Evolutionary conservation across 2,888 invertebrate species (phyloP), one percentile per base, ranked within the genome.

Genomic region (Ormyrus pomaceus): DNA sequence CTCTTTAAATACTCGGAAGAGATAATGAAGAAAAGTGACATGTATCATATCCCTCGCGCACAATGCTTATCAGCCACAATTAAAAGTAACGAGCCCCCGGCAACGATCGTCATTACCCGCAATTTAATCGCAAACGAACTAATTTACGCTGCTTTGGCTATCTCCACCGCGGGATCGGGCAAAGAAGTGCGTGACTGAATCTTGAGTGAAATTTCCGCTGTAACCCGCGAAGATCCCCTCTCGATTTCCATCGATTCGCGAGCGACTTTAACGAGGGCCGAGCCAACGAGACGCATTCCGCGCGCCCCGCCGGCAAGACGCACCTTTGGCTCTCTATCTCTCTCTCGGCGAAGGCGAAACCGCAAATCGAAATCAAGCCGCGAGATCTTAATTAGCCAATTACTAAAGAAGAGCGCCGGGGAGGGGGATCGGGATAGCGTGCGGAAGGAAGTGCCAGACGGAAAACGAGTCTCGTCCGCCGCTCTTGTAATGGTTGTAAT

Each of bases 341-440:
- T 65, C 34, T 58, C 65, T 48, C 46, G 46, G 51, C 50, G 58
- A 56, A 11, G 53, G n/a, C 48, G 9, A 9, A 46, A 13, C 13
- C 75, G 68, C 79, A 81, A 34, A 34, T 81, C 80, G 78, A 82
- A 82, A 84, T 84, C 82, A 65, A 82, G 77, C 79, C 80, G 77
- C 76, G 73, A 69, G 83, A 84, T 84, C 83, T 83, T 82, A 84
- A 84, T 84, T 81, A 81, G 83, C 80, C 77, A 76, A 79, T 79
- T 79, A 79, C 62, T 6, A 58, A 56, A 45, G 59, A 45, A 56
- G 59, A 59, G 34, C 11, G 65, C 13, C 50, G 6, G n/a, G 4
- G 34, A 34, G 50, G 66, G 66, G 64, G 71, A 77, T 77, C 59
- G 65, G 65, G 71, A 71, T 77, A 77, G 71, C 65, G 58, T 61